Base-by-base conservation (phyloP, 2,113 vertebrate genomes). In the Phycodurus eques region DNA sequence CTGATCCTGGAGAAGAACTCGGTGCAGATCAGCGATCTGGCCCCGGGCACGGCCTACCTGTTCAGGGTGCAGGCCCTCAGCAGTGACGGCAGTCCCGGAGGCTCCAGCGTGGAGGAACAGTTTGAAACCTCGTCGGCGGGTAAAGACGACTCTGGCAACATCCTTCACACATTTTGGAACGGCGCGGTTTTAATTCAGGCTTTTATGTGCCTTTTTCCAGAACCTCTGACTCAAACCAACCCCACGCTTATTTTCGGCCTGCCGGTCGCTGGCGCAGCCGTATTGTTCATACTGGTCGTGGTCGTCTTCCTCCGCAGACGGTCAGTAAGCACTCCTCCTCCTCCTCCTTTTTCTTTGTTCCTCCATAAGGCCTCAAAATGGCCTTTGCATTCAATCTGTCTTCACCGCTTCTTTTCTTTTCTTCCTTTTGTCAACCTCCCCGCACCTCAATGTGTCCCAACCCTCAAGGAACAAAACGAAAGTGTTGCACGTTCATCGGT, bases 41-140 rank as follows among this genome's bases (percentile, higher is more conserved):
- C 80, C 6, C 95, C 96, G 0, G 94, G 85, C 56, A 98, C 97
- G 0, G 46, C 86, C 63, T 99, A 99, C 74, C 81, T 96, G 78
- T 95, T 98, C 83, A 93, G 94, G 39, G 94, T 99, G 67, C 95
- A 97, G 90, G 94, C 95, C 0, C 83, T 96, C 68, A 92, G 91
- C 0, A 84, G 84, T 0, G 95, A 97, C 0, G 93, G 95, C 22
- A 93, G 85, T 0, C 90, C 90, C 0, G 88, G 92, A 5, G 92
- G 87, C 80, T 86, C 91, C 81, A 95, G 94, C 88, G 87, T 92
- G 77, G 93, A 95, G 80, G 92, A 97, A 0, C 95, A 97, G 83
- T 99, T 96, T 39, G 92, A 95, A 88, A 95, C 95, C 0, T 87
- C 92, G 9, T 68, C 80, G 0, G 89, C 86, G 74, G 90, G 92